These are phyloP conservation scores for Martes martes DNA, from an alignment of 2,113 vertebrate species.

Conservation along the genomic window DNA sequence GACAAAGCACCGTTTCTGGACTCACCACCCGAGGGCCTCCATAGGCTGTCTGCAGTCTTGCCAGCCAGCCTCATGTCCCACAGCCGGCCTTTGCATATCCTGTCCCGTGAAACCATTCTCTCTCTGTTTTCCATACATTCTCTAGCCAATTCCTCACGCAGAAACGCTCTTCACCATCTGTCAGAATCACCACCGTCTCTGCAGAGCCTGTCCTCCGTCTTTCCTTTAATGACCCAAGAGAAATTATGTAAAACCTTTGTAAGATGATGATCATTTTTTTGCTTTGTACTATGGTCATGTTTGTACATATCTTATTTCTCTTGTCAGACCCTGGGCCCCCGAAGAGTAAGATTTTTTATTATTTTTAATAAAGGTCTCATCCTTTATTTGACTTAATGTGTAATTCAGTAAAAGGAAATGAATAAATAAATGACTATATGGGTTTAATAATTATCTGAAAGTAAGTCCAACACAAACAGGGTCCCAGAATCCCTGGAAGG, in stretches of 20 bases:
- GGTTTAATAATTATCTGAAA: slow-evolving; percentile 49
- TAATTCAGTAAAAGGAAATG: slow-evolving; percentile 38
- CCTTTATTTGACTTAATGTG: slow-evolving; percentile 29
- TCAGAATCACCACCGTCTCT: neutral
- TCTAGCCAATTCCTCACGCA: neutral
- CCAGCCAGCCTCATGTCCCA: neutral
- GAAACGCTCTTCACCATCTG: neutral
- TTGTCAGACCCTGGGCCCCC: neutral
- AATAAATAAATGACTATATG: slow-evolving; percentile 12
- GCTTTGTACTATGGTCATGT: neutral
- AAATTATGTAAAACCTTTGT: neutral
- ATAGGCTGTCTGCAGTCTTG: rapidly evolving
- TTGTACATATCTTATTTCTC: neutral
- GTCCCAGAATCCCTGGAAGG: neutral
- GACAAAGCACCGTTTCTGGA: neutral
- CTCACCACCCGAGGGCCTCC: neutral
- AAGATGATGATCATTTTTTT: neutral
- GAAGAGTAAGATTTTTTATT: neutral
- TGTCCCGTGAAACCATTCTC: neutral
- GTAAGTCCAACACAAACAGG: neutral
- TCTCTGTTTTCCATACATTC: neutral
- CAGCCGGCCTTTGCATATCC: rapidly evolving
- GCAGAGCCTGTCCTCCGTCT: neutral
- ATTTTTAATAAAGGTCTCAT: neutral
- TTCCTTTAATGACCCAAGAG: neutral